Base-by-base conservation (phyloP, 2,888 invertebrate species). In the Tenthredo livida region DNA sequence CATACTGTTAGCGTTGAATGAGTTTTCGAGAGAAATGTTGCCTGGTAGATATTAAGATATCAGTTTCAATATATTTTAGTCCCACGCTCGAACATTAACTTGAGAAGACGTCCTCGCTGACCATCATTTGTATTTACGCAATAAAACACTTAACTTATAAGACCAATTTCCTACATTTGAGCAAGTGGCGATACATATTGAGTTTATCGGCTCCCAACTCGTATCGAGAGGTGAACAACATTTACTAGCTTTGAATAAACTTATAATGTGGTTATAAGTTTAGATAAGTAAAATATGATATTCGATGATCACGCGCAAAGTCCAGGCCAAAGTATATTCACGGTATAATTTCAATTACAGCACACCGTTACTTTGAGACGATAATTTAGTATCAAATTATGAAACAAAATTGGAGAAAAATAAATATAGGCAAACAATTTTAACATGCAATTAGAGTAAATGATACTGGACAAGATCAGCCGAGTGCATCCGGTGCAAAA, bases 261-360 rank as follows among this genome's bases (percentile, higher is more conserved):
- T 21, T 75, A 47, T 37, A n/a, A 29, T n/a, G 25, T 17, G 17
- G 54, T 17, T 54, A n/a, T 43, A 73, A 10, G 72, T 21, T 43
- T 43, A 21, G 9, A 21, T n/a, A n/a, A 33, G 15, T 54, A 77
- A 29, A 54, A 77, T 54, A 9, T 54, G 77, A 77, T 77, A 77
- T 77, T 50, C 77, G 54, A 17, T 54, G 21, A 77, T 77, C 77
- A 77, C 77, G 77, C 50, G 77, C 50, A 33, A 54, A n/a, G 33
- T 50, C 54, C 77, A 40, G 33, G 77, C 72, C 54, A 33, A 29
- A 33, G 37, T 67, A 50, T 25, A 29, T 33, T n/a, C 50, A 77
- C 54, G 77, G n/a, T 50, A 77, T 77, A 77, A 77, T 33, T 77
- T 54, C 77, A 50, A 54, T 77, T 54, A 77, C 25, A 50, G 3